These are phyloP conservation scores for Paratrypauchen microcephalus DNA, from an alignment of 2,797 vertebrate genomes.

Conservation along the genomic window DNA sequence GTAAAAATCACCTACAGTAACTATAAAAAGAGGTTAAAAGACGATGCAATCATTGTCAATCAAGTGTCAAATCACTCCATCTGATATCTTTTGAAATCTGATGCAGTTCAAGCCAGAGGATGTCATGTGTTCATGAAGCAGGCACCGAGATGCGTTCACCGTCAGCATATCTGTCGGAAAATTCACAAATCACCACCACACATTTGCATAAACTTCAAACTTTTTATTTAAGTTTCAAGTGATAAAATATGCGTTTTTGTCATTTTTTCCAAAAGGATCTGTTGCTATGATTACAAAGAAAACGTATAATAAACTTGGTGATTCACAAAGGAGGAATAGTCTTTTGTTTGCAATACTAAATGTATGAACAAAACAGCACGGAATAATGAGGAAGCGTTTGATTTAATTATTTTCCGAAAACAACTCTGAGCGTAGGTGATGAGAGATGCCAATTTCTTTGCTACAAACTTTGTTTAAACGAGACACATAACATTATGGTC, in stretches of 20 bases:
- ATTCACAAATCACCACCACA: neutral
- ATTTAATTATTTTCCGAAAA: neutral
- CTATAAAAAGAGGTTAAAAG: constrained; percentile 19
- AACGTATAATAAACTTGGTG: neutral
- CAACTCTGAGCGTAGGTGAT: neutral
- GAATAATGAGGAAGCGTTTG: neutral
- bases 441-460: constrained; percentile 6
- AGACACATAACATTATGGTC: neutral
- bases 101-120: neutral
- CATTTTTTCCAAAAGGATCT: neutral
- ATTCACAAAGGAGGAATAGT: neutral
- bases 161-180: neutral
- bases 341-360: neutral
- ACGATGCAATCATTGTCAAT: neutral
- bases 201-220: neutral
- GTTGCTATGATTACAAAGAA: neutral
- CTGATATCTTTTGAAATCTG: constrained; percentile 29
- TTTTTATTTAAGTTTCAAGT: constrained; percentile 2
- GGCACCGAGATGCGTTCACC: neutral
- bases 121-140: neutral
- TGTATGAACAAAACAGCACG: neutral
- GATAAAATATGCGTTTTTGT: too few relatives aligned
- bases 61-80: constrained; percentile 11
- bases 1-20: neutral
- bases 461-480: neutral